Base-by-base conservation (phyloP, 2,888 invertebrate species). In the Stenichneumon culpator region DNA sequence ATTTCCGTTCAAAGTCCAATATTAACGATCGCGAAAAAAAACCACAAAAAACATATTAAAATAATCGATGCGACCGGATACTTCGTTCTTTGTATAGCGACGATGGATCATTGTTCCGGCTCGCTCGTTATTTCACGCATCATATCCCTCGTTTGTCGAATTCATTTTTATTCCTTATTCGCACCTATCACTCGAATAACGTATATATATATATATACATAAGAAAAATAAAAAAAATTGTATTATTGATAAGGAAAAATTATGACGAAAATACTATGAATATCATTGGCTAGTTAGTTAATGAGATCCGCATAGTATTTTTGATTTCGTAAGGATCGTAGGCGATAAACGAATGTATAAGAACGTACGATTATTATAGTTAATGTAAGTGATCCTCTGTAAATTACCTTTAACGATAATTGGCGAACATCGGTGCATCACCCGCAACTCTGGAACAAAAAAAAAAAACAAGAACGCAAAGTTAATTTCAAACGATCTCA, bases 341-440 rank as follows among this genome's bases (percentile, higher is more conserved):
- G 67, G 63, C 77, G 77, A 67, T 77, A 77, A 63, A 67, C 77
- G 77, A 77, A 77, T 77, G 54, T 77, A 54, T 54, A 77, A 67
- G 32, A 63, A 63, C 63, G 77, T 67, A 67, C 65, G 65, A 50
- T 67, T 67, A 54, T 52, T 52, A 28, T 67, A 54, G 11, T 6
- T 67, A 77, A 60, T 60, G 6, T 84, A 84, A 80, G 80, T 50
- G 57, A 67, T 80, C 83, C 80, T 80, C 77, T 84, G 84, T 84
- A 84, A 84, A 84, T 84, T 67, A 80, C 67, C 80, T 84, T 60
- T 72, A 77, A 72, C 57, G 80, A 80, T 84, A 77, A 70, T 82
- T 78, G 54, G 22, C 57, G 36, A 78, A 78, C 65, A 36, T 72
- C 60, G 32, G 50, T 60, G 72, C 54, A 73, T 77, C 78, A 39